Percentiles rank a stretch among this genome's conserved stretches.
phyloP scores from a whole-genome alignment of 2,797 vertebrate species.

The Dermochelys coriacea region DNA sequence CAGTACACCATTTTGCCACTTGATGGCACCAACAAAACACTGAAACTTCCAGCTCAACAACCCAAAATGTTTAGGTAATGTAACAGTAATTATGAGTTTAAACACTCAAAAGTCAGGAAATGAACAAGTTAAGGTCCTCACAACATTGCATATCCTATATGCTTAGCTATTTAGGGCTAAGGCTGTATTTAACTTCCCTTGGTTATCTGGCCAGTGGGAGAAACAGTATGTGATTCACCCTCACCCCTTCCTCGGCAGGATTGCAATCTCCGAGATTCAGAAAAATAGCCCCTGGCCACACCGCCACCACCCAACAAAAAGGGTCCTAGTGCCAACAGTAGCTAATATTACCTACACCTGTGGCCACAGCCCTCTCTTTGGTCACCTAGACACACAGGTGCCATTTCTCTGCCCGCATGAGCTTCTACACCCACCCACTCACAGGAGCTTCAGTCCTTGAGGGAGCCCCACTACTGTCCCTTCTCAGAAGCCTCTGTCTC shows the following conservation, averaged over 20 bases:
- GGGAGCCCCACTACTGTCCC: background rate
- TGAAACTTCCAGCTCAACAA: background rate
- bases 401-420: background rate
- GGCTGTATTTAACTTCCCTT: background rate
- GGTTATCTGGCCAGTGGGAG: background rate
- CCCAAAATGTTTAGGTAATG: fast-evolving
- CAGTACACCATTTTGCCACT: slow-evolving; percentile 66
- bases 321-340: background rate
- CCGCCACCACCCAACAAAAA: background rate
- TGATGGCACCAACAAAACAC: slow-evolving; percentile 75
- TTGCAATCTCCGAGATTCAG: background rate
- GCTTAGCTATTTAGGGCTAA: background rate
- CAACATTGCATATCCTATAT: background rate
- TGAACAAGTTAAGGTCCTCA: background rate
- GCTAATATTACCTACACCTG: background rate
- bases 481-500: too few relatives aligned
- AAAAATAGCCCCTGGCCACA: background rate
- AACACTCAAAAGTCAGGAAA: slow-evolving; percentile 18
- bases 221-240: fast-evolving
- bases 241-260: background rate
- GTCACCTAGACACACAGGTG: background rate
- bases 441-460: background rate
- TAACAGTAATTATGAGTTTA: background rate
- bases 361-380: background rate
- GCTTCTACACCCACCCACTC: background rate